Evolutionary conservation across 2,113 vertebrate genomes (phyloP).

Genomic region (Mobula hypostoma): DNA sequence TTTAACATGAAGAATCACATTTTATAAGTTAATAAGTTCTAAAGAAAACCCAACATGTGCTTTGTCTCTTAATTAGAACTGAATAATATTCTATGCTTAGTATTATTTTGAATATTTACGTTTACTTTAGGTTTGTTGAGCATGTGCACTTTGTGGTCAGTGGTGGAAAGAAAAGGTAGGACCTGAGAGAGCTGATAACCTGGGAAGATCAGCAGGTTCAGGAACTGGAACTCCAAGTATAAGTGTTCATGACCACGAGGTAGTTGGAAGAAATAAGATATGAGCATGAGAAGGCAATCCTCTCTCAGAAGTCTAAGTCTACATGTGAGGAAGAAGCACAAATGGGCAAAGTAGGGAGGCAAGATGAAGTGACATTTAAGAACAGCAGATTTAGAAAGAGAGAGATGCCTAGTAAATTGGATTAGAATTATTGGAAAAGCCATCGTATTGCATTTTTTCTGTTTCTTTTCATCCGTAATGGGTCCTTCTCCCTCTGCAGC

Average conservation of each 20-base stretch:
- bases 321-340: not conserved
- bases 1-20: not conserved
- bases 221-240: not conserved
- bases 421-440: not conserved
- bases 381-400: not conserved
- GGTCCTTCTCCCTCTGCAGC: not conserved
- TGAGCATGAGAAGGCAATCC: not conserved
- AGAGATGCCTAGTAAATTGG: not conserved
- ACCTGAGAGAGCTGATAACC: not conserved
- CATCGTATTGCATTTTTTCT: not conserved
- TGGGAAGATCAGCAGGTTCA: not conserved
- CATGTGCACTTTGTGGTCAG: not conserved
- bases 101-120: not conserved
- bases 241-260: not conserved
- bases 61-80: not conserved
- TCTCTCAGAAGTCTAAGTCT: not conserved
- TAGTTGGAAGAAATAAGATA: not conserved
- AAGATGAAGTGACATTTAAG: not conserved
- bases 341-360: not conserved
- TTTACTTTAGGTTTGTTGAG: not conserved
- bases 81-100: not conserved
- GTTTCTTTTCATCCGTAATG: not conserved
- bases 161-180: not conserved
- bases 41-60: not conserved
- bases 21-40: not conserved